A percentile compares a stretch with the other conserved stretches of the same genome.
phyloP scores from a whole-genome alignment of 2,888 invertebrate genomes.

The Neuroscelio doddi region DNA sequence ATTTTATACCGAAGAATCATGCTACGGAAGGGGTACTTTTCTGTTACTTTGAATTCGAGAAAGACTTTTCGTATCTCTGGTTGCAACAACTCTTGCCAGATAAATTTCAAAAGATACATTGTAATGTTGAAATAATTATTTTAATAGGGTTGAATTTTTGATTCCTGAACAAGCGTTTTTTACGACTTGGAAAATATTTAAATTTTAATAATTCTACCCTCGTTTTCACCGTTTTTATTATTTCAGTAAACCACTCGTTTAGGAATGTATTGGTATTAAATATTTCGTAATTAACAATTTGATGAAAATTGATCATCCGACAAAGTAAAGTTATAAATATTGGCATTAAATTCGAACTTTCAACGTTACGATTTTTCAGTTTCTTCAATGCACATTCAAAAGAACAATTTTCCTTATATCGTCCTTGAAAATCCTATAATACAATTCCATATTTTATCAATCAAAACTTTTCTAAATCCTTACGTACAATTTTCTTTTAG shows the following conservation, averaged over 20 bases:
- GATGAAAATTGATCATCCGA: too few relatives aligned
- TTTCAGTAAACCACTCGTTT: background rate
- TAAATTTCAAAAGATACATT: conserved; percentile 29
- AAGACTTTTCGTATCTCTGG: conserved; percentile 10
- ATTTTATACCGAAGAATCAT: conserved; percentile 28
- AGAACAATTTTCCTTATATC: background rate
- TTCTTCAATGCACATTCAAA: too few relatives aligned
- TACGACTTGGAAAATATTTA: too few relatives aligned
- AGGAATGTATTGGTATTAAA: too few relatives aligned
- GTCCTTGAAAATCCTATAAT: conserved; percentile 32
- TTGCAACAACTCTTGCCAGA: conserved; percentile 25
- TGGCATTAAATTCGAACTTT: too few relatives aligned
- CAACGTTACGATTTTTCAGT: too few relatives aligned
- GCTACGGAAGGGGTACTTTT: conserved; percentile 22
- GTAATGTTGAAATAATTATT: conserved; percentile 35
- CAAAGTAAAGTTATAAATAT: too few relatives aligned
- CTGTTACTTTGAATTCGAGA: conserved; percentile 18
- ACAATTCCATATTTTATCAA: conserved; percentile 14
- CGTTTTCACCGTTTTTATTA: background rate
- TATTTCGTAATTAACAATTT: too few relatives aligned
- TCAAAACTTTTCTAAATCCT: conserved; percentile 10
- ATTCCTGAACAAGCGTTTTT: too few relatives aligned
- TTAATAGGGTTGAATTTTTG: conserved; percentile 25
- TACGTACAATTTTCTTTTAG: conserved; percentile 35
- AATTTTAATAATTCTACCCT: too few relatives aligned